These are phyloP conservation scores for Dicyrtoma fusca DNA, from an alignment of 2,888 invertebrate genomes.

Conservation along the genomic window DNA sequence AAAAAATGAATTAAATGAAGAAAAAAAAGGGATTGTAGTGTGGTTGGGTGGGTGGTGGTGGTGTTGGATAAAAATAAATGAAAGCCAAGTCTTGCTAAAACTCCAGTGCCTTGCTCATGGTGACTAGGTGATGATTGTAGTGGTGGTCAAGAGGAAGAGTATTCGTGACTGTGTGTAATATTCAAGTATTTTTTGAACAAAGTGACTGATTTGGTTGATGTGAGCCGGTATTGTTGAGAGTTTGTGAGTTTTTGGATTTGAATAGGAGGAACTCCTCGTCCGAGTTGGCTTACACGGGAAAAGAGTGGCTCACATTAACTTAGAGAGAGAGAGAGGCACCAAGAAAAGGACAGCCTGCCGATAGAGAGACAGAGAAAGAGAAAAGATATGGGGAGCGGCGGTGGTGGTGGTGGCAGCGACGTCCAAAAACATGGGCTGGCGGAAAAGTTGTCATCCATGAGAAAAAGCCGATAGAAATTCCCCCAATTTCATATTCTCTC, in stretches of 20 bases:
- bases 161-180: background rate
- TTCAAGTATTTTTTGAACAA: background rate
- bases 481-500: too few relatives aligned
- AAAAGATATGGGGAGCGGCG: constrained; percentile 21
- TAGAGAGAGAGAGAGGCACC: too few relatives aligned
- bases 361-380: constrained; percentile 17
- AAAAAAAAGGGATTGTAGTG: background rate
- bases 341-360: constrained; percentile 1
- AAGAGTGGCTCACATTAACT: too few relatives aligned
- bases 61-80: constrained; percentile 1
- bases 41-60: background rate
- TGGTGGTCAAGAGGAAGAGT: background rate
- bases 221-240: constrained; percentile 7
- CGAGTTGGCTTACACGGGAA: too few relatives aligned
- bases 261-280: too few relatives aligned
- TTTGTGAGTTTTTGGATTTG: too few relatives aligned
- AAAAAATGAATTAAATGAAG: background rate
- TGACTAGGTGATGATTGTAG: background rate
- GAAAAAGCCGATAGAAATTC: constrained; percentile 11
- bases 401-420: constrained; percentile 3
- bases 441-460: constrained; percentile 27
- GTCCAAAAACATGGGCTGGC: constrained; percentile 23
- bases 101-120: constrained; percentile 20
- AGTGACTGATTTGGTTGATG: constrained; percentile 7
- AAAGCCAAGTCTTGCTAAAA: background rate